A percentile compares a stretch with the other conserved stretches of the same genome.
Evolutionary conservation across 2,113 vertebrate species (phyloP).

Genomic region (Dicerorhinus sumatrensis): DNA sequence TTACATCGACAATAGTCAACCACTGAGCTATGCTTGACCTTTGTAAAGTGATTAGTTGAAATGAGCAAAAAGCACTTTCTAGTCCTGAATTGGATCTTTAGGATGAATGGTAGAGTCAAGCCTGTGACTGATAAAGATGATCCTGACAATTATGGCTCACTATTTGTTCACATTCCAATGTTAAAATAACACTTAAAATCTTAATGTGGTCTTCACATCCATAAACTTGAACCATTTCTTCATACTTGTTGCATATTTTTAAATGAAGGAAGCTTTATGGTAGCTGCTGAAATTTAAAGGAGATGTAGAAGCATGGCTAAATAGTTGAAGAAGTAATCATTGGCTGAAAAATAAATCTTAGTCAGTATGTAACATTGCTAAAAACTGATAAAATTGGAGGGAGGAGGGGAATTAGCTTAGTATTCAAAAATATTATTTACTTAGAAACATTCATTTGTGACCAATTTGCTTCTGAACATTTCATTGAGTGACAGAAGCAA

Average conservation of each 20-base stretch:
- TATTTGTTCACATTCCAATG: constrained; percentile 28
- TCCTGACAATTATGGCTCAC: neutral
- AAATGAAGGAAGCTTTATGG: neutral
- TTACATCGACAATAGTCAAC: neutral
- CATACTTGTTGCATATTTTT: neutral
- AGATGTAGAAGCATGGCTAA: neutral
- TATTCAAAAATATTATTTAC: constrained; percentile 27
- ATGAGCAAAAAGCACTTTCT: constrained; percentile 52
- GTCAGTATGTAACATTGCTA: constrained; percentile 7
- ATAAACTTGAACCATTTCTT: constrained; percentile 42
- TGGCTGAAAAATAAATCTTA: constrained; percentile 42
- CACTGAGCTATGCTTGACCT: constrained; percentile 31
- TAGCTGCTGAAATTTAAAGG: neutral
- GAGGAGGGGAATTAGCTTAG: neutral
- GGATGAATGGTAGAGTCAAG: neutral
- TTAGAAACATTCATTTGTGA: constrained; percentile 40
- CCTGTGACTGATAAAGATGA: constrained; percentile 30
- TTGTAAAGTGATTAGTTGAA: constrained; percentile 46
- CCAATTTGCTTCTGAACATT: constrained; percentile 11
- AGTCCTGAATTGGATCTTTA: constrained; percentile 19
- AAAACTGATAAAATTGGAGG: constrained; percentile 45
- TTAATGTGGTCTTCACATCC: neutral
- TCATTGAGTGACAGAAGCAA: neutral
- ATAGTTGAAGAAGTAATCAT: constrained; percentile 15
- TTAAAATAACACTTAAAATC: constrained; percentile 51